Base-by-base conservation (phyloP, 2,113 vertebrate species). In the Nerophis lumbriciformis region DNA sequence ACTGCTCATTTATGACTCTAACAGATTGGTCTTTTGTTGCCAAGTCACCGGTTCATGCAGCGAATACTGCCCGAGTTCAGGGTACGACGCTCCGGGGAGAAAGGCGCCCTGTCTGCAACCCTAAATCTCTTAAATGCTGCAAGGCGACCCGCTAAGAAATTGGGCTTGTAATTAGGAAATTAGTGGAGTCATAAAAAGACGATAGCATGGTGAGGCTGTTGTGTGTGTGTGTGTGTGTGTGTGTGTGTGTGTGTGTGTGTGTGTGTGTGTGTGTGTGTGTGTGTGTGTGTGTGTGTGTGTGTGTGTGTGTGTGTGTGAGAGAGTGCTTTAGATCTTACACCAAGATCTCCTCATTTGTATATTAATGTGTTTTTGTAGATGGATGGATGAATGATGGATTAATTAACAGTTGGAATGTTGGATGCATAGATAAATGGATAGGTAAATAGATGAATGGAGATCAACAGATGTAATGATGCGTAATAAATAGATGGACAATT, bases 1-100 rank as follows among this genome's bases (percentile, higher is more conserved):
- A 86, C 80, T 84, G 84, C 83, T 86, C 79, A 78, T 88, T 86
- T 86, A 84, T 83, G 85, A 81, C 80, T 81, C 83, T 83, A 88
- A 88, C 86, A 88, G 83, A 88, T 88, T 85, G 86, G 83, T 84
- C 83, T 86, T 86, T 88, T 88, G 86, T 88, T 86, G 86, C 83
- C 70, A 53, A 44, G 73, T 80, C 71, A 48, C 81, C 47, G 66
- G 68, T 77, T 82, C 66, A 77, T 28, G 66, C 61, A 71, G 66
- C 53, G 76, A 60, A 67, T 71, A 57, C 71, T 21, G 63, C 77
- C 53, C 65, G 77, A 82, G 79, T 83, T 82, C 68, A 83, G 56
- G 67, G 75, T 59, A 72, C 63, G 44, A 62, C 47, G 68, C 83
- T 83, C 65, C 10, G 51, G 81, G 73, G 79, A 59, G 50, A 65